Base-by-base conservation (phyloP, 1,140 invertebrate genomes). In the Carposina sasakii region DNA sequence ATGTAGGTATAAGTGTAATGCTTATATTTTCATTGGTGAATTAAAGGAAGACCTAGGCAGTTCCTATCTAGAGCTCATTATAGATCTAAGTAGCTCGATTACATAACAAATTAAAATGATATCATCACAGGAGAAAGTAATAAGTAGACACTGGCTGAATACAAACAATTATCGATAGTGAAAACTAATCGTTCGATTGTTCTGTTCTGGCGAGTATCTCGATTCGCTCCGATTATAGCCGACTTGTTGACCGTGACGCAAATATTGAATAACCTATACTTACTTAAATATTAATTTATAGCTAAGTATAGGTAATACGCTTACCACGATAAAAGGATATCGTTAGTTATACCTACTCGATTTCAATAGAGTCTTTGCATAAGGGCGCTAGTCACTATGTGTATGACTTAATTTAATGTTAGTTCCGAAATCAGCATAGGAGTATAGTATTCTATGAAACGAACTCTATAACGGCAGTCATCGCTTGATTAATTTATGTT, bases 141-240 rank as follows among this genome's bases (percentile, higher is more conserved):
- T 16, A 34, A 16, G 3, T 34, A 12, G 5, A 12, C 24, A 26
- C 5, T 26, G 24, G 24, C 24, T 6, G 24, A 26, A 26, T 6
- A 6, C 2, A 34, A 15, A 34, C 33, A 34, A 34, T 34, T 17
- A 13, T 34, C 33, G 33, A 34, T 34, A 34, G 33, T 34, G 33
- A 34, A 34, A 34, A 34, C 33, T 34, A 34, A 34, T 34, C 33
- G 33, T 16, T 15, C 33, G 33, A 34, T 34, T 34, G 33, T 34
- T 34, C 33, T n/a, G 6, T n/a, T 30, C 28, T 10, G 28, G 10
- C 12, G 12, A 10, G 12, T 30, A 10, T 15, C 33, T 16, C 33
- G 33, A 34, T 26, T 26, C 24, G 24, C 5, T 5, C 24, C 24
- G 24, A 26, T 26, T 26, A 12, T 26, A 5, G 5, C 5, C 12